Evolutionary conservation across 37 sponge, comb jelly and placozoan species (phyloP), one percentile per base, ranked within the genome.

Genomic region (Chondrilla cf. caribensis): DNA sequence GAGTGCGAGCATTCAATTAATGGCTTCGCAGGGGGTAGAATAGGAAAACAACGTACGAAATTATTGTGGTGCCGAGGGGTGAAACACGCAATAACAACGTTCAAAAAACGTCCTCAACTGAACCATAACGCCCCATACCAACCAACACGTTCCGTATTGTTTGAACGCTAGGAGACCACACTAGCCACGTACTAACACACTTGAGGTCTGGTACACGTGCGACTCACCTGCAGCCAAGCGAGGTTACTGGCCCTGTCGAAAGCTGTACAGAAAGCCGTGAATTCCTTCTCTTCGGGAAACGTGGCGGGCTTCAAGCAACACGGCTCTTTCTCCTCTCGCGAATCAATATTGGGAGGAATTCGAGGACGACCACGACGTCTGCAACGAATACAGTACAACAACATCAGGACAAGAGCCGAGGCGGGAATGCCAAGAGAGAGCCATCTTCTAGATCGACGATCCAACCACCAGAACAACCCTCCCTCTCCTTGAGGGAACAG

Each of bases 341-440:
- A 62, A 6, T n/a, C 25, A 55, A 17, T 17, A 55, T 19, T 11
- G 17, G 57, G 57, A 55, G 57, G 57, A 62, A 29, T 6, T 29
- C 18, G 22, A 19, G 2, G 36, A 19, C 76, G 11, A 17, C 43
- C 8, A 22, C 40, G 41, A 31, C 76, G 38, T 31, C 18, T 37
- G 40, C 72, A 70, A 19, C 72, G 76, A 37, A 40, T 4, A 19
- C 76, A 73, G 32, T 29, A 67, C n/a, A 73, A 43, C 3, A 73
- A n/a, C 19, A 73, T 3, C 7, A 73, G 36, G 6, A 70, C 40
- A 21, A 68, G 37, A 9, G 36, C 25, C 43, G 76, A 73, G 0
- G 40, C 14, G 1, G 76, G 43, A 8, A 73, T 2, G 1, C 38
- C 25, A 17, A 40, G 21, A 7, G 1, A 31, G 2, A 73, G 41